Evolutionary conservation across 2,113 vertebrate species (phyloP).

Genomic region (Uria lomvia): DNA sequence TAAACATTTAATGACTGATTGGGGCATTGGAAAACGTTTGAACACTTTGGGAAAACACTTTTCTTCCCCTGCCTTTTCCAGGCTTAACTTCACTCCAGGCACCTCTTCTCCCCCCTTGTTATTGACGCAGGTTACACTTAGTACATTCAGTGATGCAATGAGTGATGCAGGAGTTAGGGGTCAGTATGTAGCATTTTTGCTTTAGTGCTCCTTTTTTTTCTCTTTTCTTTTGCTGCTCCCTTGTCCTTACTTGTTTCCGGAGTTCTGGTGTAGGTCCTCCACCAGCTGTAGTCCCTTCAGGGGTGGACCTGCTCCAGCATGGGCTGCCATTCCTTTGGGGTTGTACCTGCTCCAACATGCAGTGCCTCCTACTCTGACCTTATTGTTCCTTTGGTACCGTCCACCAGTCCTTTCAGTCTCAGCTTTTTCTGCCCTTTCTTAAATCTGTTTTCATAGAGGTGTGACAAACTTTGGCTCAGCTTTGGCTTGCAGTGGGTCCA

Average conservation of each 20-base stretch:
- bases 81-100: background rate
- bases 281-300: background rate
- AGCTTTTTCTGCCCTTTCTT: background rate
- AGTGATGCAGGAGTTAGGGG: background rate
- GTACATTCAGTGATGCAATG: background rate
- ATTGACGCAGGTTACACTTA: background rate
- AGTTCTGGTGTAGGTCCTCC: background rate
- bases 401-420: background rate
- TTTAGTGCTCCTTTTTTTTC: background rate
- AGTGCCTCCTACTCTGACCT: background rate
- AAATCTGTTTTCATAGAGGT: background rate
- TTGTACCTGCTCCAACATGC: background rate
- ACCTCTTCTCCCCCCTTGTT: background rate
- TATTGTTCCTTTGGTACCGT: background rate
- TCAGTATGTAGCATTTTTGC: background rate
- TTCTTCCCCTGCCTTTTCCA: fast-evolving
- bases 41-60: background rate
- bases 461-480: background rate
- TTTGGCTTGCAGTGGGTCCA: background rate
- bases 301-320: background rate
- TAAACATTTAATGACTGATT: background rate
- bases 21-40: background rate
- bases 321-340: background rate
- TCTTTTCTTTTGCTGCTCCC: background rate
- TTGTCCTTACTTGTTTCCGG: background rate